phyloP scores from a whole-genome alignment of 2,888 invertebrate species.

The Taenaris catops region DNA sequence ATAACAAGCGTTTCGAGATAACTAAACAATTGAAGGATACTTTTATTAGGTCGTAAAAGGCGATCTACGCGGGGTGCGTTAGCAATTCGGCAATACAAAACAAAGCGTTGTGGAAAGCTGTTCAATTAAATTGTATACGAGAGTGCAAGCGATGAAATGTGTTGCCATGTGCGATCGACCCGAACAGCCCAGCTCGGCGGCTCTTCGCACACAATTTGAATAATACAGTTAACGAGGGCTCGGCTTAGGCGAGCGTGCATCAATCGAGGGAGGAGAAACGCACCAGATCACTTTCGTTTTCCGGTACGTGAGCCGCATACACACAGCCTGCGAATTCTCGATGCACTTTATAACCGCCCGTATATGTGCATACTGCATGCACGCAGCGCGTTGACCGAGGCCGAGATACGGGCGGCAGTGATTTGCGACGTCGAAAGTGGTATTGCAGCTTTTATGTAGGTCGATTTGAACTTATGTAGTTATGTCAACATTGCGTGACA shows the following conservation, averaged over 20 bases:
- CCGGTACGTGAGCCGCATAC: conserved; percentile 70
- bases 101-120: conserved; percentile 9
- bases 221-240: conserved; percentile 67
- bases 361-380: conserved; percentile 75
- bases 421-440: conserved; percentile 79
- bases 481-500: conserved; percentile 66
- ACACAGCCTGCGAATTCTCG: conserved; percentile 69
- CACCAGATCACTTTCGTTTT: conserved; percentile 75
- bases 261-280: conserved; percentile 69
- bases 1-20: conserved; percentile 21
- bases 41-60: conserved; percentile 23
- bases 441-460: conserved; percentile 76
- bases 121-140: conserved; percentile 34
- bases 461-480: conserved; percentile 57
- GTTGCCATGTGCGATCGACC: conserved; percentile 47
- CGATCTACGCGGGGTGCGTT: conserved; percentile 9
- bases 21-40: conserved; percentile 23
- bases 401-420: conserved; percentile 70
- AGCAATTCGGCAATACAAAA: conserved; percentile 4
- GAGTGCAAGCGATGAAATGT: conserved; percentile 32
- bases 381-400: conserved; percentile 76
- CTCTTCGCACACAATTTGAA: conserved; percentile 57
- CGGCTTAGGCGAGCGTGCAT: conserved; percentile 60
- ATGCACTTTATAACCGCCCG: conserved; percentile 73
- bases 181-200: conserved; percentile 27